Percentiles rank a stretch among this genome's conserved stretches.
phyloP scores from a whole-genome alignment of 2,888 invertebrate genomes.

The Apamea epomidion region DNA sequence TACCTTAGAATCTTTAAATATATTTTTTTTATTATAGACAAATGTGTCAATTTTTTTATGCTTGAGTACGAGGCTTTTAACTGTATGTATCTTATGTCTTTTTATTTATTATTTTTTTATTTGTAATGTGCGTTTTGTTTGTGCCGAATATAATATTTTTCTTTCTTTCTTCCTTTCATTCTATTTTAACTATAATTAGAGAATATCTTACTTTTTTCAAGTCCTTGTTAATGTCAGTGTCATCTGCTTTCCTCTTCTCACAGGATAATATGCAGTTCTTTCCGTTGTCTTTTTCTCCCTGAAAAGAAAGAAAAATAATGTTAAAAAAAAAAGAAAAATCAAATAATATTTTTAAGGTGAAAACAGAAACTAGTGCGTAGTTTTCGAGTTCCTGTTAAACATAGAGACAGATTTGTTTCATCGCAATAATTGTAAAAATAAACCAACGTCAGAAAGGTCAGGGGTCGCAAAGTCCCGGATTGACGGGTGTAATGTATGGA shows the following conservation, averaged over 20 bases:
- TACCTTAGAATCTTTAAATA: too few species aligned
- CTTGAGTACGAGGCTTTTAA: too few species aligned
- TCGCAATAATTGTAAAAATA: not conserved
- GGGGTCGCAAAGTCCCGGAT: too few species aligned
- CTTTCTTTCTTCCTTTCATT: too few species aligned
- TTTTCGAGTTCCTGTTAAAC: not conserved
- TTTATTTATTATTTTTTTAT: too few species aligned
- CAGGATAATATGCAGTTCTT: constrained; percentile 92
- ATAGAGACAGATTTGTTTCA: not conserved
- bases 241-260: constrained; percentile 96
- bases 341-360: not conserved
- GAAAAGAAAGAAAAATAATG: constrained; percentile 82
- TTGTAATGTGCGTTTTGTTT: too few species aligned
- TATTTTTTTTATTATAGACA: too few species aligned
- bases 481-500: too few species aligned
- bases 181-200: not conserved
- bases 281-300: constrained; percentile 91
- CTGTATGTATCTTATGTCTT: too few species aligned
- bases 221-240: constrained; percentile 95
- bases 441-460: not conserved
- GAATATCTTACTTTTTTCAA: constrained; percentile 93
- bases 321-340: constrained; percentile 15
- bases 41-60: too few species aligned
- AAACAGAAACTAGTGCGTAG: not conserved
- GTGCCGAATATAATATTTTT: too few species aligned